These are phyloP conservation scores for Cairina moschata DNA, from an alignment of 2,113 vertebrate species.

Conservation along the genomic window DNA sequence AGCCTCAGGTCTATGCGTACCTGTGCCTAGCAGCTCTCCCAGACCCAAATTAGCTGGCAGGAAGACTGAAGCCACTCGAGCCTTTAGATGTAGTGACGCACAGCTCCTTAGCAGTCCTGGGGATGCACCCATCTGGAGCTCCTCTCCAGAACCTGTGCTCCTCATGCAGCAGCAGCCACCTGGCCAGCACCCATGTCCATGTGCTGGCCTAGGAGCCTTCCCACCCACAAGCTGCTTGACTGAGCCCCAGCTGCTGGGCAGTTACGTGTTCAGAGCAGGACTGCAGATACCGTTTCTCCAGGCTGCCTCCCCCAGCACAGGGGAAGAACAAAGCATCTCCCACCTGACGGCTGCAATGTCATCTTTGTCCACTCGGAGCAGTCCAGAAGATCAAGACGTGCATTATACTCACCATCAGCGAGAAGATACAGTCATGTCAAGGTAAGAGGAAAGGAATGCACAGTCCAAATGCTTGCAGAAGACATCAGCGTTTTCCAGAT, in stretches of 20 bases:
- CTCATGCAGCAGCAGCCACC: neutral
- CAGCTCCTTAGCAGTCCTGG: neutral
- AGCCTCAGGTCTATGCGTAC: neutral
- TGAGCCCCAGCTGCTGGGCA: constrained; percentile 42
- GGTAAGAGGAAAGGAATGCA: fast-evolving
- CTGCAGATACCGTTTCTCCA: neutral
- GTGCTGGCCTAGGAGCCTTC: constrained; percentile 33
- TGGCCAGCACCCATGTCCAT: neutral
- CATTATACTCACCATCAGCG: neutral
- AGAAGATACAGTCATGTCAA: neutral
- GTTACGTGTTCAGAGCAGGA: neutral
- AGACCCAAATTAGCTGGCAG: neutral
- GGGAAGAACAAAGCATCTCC: neutral
- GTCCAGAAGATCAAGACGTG: neutral
- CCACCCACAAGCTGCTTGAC: neutral
- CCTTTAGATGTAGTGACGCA: neutral
- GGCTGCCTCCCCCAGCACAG: neutral
- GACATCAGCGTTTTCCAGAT: neutral
- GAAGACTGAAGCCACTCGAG: neutral
- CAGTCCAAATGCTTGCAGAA: fast-evolving
- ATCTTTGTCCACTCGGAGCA: neutral
- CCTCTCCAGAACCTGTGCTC: neutral
- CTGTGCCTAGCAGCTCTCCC: constrained; percentile 4
- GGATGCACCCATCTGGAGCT: neutral
- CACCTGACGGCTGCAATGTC: neutral